phyloP scores from a whole-genome alignment of 2,888 invertebrate species.

The Cantharis rustica region DNA sequence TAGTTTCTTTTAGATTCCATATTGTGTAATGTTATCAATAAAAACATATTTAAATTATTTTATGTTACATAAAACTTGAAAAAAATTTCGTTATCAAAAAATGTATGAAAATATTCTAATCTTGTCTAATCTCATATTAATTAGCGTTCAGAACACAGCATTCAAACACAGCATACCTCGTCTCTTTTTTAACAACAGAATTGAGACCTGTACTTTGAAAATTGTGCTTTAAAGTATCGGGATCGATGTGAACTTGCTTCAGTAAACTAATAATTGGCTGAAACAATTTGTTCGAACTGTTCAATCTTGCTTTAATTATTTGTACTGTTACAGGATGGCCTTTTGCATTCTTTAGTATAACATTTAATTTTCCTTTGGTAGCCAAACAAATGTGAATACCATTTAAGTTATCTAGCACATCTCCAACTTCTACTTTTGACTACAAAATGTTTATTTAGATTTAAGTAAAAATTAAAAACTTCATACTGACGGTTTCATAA shows the following conservation, averaged over 20 bases:
- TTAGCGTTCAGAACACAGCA: background rate
- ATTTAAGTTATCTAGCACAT: conserved; percentile 67
- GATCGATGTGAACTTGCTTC: conserved; percentile 46
- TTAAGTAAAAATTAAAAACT: background rate
- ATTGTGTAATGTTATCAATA: background rate
- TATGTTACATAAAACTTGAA: background rate
- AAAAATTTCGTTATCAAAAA: background rate
- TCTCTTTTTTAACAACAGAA: conserved; percentile 1
- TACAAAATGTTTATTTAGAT: conserved; percentile 43
- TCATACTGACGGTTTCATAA: conserved; percentile 64
- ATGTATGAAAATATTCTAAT: background rate
- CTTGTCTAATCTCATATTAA: background rate
- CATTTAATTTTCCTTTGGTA: conserved; percentile 57
- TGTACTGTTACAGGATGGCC: conserved; percentile 57
- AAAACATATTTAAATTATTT: background rate
- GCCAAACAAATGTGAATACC: conserved; percentile 58
- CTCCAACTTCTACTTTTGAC: conserved; percentile 65
- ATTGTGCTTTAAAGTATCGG: conserved; percentile 32
- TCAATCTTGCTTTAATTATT: conserved; percentile 61
- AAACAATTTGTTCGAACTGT: conserved; percentile 53
- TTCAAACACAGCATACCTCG: background rate
- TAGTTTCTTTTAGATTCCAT: background rate
- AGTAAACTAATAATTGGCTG: conserved; percentile 54
- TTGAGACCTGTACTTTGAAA: conserved; percentile 17
- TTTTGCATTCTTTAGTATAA: conserved; percentile 57